These are phyloP conservation scores for Calycopis cecrops DNA, from an alignment of 1,140 invertebrate species.

Conservation along the genomic window DNA sequence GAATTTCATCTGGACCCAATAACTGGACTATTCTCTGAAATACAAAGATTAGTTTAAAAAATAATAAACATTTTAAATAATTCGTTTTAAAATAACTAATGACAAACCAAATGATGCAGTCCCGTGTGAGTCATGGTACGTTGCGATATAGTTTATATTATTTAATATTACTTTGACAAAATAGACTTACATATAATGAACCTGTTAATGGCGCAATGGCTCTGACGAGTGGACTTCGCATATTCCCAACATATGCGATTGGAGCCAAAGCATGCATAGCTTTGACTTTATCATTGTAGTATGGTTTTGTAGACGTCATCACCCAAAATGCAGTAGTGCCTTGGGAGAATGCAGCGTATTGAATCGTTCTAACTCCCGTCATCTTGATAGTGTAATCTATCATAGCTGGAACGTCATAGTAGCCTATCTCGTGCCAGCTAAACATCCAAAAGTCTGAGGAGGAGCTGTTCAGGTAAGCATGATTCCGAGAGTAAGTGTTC, in stretches of 20 bases:
- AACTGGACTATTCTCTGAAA: slow-evolving; percentile 58
- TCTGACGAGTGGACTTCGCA: slow-evolving; percentile 80
- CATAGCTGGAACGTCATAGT: slow-evolving; percentile 85
- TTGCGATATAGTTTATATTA: too few relatives aligned
- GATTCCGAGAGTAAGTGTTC: slow-evolving; percentile 77
- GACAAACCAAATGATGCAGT: not conserved
- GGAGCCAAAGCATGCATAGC: slow-evolving; percentile 84
- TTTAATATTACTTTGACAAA: not conserved
- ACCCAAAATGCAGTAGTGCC: slow-evolving; percentile 81
- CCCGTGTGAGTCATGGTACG: too few relatives aligned
- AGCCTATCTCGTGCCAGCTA: slow-evolving; percentile 83
- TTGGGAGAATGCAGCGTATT: slow-evolving; percentile 77
- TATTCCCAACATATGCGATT: slow-evolving; percentile 80
- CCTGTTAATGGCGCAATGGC: slow-evolving; percentile 77
- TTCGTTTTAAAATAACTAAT: slow-evolving; percentile 5
- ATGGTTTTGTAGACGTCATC: slow-evolving; percentile 77
- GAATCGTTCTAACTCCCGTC: slow-evolving; percentile 70
- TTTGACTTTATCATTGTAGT: slow-evolving; percentile 80
- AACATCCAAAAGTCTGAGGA: slow-evolving; percentile 79
- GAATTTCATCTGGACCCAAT: slow-evolving; percentile 79
- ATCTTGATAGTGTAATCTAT: slow-evolving; percentile 81
- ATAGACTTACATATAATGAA: slow-evolving; percentile 75
- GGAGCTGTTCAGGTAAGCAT: slow-evolving; percentile 65
- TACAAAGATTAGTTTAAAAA: too few relatives aligned
- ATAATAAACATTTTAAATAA: too few relatives aligned